Base-by-base conservation (phyloP, 2,113 vertebrate species). In the Daphoenositta chrysoptera region DNA sequence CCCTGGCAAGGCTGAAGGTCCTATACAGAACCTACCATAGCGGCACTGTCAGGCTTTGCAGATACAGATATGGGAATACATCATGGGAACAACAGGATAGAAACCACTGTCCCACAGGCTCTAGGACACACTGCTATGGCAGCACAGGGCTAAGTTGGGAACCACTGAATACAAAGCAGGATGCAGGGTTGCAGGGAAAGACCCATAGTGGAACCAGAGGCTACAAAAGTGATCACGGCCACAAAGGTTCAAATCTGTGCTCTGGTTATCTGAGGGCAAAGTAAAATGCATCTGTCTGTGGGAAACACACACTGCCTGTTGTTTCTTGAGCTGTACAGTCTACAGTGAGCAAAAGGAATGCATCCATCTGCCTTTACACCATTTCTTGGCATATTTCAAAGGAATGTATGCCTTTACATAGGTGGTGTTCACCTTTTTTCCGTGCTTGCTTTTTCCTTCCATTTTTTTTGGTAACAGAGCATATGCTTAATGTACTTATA, bases 41-140 rank as follows among this genome's bases (percentile, higher is more conserved):
- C 16, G 82, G 8, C 31, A 26, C 22, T n/a, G 8, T 9, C 1
- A 7, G 17, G 27, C 18, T 78, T 81, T 93, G 50, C 42, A 35
- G 13, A 14, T 60, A 6, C 11, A 2, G n/a, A n/a, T n/a, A n/a
- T 56, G 21, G 60, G 17, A 77, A 21, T 66, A 47, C 7, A 40
- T 22, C 13, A 24, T 37, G 42, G 31, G 20, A 53, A 58, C 5
- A 84, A 39, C 2, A 18, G 31, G 35, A 23, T 33, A 14, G 20
- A 60, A 93, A 60, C 2, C 27, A 6, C 8, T 6, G 1, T 85
- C 39, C 18, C 51, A 19, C 15, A 20, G 51, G 22, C 27, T 30
- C 24, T 50, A 27, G 19, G 65, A 27, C 24, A 23, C n/a, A 31
- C 8, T 79, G 23, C 60, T 14, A 6, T 0, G 0, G 20, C n/a